phyloP scores from a whole-genome alignment of 2,113 vertebrate species.

The Cochlearius cochlearius region DNA sequence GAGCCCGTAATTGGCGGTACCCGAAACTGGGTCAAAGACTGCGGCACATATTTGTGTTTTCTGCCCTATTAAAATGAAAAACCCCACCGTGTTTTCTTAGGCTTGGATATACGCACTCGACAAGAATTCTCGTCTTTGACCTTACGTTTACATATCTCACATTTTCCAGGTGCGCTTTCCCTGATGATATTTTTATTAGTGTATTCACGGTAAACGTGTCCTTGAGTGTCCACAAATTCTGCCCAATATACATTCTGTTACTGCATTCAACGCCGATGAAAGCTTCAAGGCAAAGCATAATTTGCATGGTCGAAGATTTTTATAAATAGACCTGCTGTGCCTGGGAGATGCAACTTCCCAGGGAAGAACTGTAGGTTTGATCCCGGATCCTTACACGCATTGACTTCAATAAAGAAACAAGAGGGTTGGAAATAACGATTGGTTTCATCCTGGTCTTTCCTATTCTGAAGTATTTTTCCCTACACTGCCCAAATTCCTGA shows the following conservation, averaged over 20 bases:
- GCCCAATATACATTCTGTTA: not conserved
- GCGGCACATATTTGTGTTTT: not conserved
- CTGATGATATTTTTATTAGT: constrained; percentile 25
- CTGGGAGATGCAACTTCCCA: not conserved
- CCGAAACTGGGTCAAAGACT: not conserved
- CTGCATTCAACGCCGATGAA: not conserved
- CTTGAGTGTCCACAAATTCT: not conserved
- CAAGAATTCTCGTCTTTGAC: constrained; percentile 44
- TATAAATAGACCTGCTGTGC: not conserved
- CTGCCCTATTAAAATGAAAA: constrained; percentile 9
- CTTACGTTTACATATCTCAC: not conserved
- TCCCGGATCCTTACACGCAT: not conserved
- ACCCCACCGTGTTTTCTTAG: not conserved
- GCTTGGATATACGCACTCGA: not conserved
- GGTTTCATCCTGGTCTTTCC: too few relatives aligned
- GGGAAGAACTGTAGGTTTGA: not conserved
- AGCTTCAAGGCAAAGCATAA: not conserved
- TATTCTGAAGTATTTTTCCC: not conserved
- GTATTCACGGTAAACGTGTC: not conserved
- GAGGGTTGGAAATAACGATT: not conserved
- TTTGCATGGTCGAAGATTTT: not conserved
- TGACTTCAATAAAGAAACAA: not conserved
- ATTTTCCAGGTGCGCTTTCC: not conserved
- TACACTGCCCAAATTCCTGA: not conserved
- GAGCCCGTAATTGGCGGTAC: not conserved